A percentile compares a stretch with the other conserved stretches of the same genome.
Conservation (phyloP, 2,797 vertebrate genomes). For the Brachyrhaphis roseni region DNA sequence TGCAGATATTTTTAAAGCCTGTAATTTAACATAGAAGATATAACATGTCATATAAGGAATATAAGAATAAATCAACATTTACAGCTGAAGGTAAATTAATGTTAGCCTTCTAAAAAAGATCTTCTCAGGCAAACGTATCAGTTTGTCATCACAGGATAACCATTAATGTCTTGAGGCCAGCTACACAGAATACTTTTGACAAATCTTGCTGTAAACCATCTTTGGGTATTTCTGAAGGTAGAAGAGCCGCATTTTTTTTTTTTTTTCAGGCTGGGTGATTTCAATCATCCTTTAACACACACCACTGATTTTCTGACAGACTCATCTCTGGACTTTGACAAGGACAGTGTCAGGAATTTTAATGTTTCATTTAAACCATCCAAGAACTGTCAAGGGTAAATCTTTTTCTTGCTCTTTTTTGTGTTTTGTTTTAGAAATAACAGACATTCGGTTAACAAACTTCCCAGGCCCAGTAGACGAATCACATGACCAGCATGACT, state of each 20-base stretch:
- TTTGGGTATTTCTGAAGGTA: too few species aligned
- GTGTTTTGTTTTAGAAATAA: not conserved
- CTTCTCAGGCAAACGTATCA: not conserved
- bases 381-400: not conserved
- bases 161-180: not conserved
- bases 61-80: not conserved
- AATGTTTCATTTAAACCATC: not conserved
- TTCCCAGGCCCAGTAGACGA: not conserved
- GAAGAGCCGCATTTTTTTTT: not conserved
- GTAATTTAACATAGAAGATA: not conserved
- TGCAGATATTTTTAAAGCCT: not conserved
- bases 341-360: not conserved
- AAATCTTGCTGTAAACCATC: not conserved
- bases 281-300: slow-evolving; percentile 1
- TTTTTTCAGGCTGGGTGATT: not conserved
- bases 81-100: not conserved
- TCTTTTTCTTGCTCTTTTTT: not conserved
- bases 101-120: not conserved
- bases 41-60: not conserved
- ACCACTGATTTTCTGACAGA: slow-evolving; percentile 1
- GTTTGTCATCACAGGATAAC: not conserved
- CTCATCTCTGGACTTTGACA: slow-evolving; percentile 6
- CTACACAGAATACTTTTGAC: not conserved
- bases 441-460: not conserved
- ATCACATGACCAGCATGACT: not conserved